Evolutionary conservation across 1,140 invertebrate species (phyloP).

Genomic region (Calephelis virginiensis): DNA sequence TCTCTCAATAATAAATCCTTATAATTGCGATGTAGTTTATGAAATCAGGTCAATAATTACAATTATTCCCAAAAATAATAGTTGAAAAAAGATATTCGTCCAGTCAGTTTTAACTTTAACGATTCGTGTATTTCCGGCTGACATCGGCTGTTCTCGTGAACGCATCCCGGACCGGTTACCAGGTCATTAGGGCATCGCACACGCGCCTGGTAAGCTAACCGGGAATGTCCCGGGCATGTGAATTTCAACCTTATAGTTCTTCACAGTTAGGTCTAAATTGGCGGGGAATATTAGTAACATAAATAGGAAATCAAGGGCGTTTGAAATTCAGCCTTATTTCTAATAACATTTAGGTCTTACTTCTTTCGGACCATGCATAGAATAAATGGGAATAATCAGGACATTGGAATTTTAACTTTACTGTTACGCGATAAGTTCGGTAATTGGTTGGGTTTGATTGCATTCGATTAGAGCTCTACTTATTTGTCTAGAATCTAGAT

Average conservation of each 20-base stretch:
- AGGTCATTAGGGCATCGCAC: constrained; percentile 47
- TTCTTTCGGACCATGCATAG: too few relatives aligned
- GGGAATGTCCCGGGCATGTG: constrained; percentile 2
- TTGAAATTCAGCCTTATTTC: too few relatives aligned
- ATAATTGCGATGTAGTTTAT: too few relatives aligned
- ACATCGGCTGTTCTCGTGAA: constrained; percentile 32
- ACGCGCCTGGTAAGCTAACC: constrained; percentile 30
- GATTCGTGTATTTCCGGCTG: constrained; percentile 24
- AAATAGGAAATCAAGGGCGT: too few relatives aligned
- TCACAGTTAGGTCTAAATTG: too few relatives aligned
- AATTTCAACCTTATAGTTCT: constrained; percentile 15
- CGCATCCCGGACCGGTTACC: constrained; percentile 38
- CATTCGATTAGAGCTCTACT: not conserved
- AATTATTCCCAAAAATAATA: too few relatives aligned
- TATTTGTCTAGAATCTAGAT: not conserved
- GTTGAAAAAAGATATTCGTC: not conserved
- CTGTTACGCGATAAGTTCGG: not conserved
- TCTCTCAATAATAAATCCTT: too few relatives aligned
- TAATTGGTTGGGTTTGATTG: not conserved
- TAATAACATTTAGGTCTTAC: too few relatives aligned
- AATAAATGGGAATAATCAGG: not conserved
- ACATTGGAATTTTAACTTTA: constrained; percentile 16
- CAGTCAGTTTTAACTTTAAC: not conserved
- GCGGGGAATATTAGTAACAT: too few relatives aligned
- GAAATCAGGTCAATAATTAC: too few relatives aligned